Conservation (phyloP, 2,113 vertebrate genomes). For the Gracilinanus agilis region DNA sequence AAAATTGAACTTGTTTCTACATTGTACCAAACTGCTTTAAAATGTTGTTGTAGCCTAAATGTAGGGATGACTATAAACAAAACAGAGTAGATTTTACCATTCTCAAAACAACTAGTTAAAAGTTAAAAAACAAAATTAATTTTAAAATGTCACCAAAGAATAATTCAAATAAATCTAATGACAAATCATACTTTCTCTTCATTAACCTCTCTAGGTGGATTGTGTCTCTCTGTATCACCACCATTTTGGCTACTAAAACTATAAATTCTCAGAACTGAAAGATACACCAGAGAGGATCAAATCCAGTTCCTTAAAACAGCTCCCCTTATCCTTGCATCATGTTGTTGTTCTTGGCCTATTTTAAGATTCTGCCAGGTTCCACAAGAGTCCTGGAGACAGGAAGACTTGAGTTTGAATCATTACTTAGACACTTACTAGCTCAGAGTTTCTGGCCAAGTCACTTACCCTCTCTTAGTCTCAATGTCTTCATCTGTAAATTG, state of each 20-base stretch:
- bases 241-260: neutral
- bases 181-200: too few species aligned
- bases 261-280: neutral
- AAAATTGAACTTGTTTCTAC: neutral
- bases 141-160: too few species aligned
- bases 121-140: too few species aligned
- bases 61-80: neutral
- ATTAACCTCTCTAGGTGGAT: neutral
- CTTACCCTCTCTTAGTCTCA: neutral
- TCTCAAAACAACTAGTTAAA: neutral
- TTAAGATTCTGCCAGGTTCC: neutral
- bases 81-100: neutral
- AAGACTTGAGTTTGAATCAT: neutral
- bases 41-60: too few species aligned
- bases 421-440: neutral
- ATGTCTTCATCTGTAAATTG: neutral
- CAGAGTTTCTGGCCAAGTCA: neutral
- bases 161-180: too few species aligned
- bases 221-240: neutral
- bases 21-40: too few species aligned
- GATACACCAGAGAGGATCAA: neutral
- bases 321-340: neutral
- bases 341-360: neutral
- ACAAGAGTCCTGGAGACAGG: neutral
- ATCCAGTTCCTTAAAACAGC: neutral